phyloP scores from a whole-genome alignment of 2,888 invertebrate genomes.

The Idaea dimidiata region DNA sequence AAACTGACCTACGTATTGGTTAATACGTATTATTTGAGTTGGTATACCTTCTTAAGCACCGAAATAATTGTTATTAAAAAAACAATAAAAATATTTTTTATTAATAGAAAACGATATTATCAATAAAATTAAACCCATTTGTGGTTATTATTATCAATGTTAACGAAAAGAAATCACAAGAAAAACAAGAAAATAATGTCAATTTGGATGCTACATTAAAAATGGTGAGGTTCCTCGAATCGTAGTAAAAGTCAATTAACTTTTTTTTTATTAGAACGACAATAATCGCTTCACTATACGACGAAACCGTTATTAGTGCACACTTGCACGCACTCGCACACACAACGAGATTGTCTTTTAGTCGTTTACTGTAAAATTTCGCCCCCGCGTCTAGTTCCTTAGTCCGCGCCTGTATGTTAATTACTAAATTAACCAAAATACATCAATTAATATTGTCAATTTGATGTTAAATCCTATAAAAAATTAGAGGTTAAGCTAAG shows the following conservation, averaged over 20 bases:
- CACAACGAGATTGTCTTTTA: background rate
- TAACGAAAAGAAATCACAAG: background rate
- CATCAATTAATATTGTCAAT: constrained; percentile 72
- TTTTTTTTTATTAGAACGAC: constrained; percentile 13
- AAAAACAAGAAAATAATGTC: constrained; percentile 4
- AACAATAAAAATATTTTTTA: too few species aligned
- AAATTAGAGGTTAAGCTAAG: constrained; percentile 14
- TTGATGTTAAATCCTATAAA: constrained; percentile 34
- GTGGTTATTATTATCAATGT: background rate
- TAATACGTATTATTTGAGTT: too few species aligned
- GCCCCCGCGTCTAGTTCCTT: constrained; percentile 15
- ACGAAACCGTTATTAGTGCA: background rate
- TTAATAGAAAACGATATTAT: too few species aligned
- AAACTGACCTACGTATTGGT: too few species aligned
- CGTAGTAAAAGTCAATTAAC: constrained; percentile 20
- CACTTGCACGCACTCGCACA: background rate
- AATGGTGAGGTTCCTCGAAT: constrained; percentile 9
- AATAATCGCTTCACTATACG: constrained; percentile 13
- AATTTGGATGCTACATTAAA: constrained; percentile 10
- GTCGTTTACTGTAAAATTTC: constrained; percentile 1
- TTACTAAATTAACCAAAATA: constrained; percentile 30
- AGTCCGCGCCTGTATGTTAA: constrained; percentile 17
- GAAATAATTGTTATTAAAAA: too few species aligned
- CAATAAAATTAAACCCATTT: too few species aligned
- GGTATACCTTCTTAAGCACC: too few species aligned